A percentile compares a stretch with the other conserved stretches of the same genome.
Evolutionary conservation across 2,888 invertebrate genomes (phyloP).

Genomic region (Synergus gifuensis): DNA sequence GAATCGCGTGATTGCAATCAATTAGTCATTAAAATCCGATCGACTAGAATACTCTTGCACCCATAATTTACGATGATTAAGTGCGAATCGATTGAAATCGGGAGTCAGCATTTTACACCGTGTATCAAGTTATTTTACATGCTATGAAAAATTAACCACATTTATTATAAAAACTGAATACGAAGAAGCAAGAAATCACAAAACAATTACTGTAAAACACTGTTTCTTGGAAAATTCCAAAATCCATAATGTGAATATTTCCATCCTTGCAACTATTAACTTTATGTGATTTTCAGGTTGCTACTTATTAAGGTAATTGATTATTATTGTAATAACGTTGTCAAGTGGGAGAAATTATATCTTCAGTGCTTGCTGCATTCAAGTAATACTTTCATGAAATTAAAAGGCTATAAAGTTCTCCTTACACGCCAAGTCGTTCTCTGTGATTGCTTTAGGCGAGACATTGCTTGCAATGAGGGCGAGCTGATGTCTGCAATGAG

Average conservation of each 20-base stretch:
- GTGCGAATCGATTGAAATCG: slow-evolving; percentile 64
- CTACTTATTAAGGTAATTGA: slow-evolving; percentile 23
- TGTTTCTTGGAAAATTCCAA: neutral
- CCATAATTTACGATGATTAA: slow-evolving; percentile 75
- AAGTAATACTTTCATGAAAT: slow-evolving; percentile 6
- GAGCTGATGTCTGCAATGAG: neutral
- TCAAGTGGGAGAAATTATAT: slow-evolving; percentile 20
- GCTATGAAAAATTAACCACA: neutral
- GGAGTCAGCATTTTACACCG: slow-evolving; percentile 63
- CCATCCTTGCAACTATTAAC: neutral
- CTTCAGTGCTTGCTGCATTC: neutral
- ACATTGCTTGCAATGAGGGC: slow-evolving; percentile 1
- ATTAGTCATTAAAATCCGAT: slow-evolving; percentile 73
- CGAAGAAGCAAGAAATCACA: neutral
- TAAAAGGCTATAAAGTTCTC: slow-evolving; percentile 15
- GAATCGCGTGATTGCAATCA: slow-evolving; percentile 74
- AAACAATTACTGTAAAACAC: neutral
- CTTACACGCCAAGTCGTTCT: neutral
- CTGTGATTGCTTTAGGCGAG: slow-evolving; percentile 8
- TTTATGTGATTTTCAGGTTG: neutral
- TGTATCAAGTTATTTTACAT: slow-evolving; percentile 60
- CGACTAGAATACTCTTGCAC: slow-evolving; percentile 64
- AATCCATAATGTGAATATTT: neutral
- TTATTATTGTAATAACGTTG: slow-evolving; percentile 10
- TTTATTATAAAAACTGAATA: neutral